Evolutionary conservation across 2,113 vertebrate genomes (phyloP).

Genomic region (Vulpes vulpes): DNA sequence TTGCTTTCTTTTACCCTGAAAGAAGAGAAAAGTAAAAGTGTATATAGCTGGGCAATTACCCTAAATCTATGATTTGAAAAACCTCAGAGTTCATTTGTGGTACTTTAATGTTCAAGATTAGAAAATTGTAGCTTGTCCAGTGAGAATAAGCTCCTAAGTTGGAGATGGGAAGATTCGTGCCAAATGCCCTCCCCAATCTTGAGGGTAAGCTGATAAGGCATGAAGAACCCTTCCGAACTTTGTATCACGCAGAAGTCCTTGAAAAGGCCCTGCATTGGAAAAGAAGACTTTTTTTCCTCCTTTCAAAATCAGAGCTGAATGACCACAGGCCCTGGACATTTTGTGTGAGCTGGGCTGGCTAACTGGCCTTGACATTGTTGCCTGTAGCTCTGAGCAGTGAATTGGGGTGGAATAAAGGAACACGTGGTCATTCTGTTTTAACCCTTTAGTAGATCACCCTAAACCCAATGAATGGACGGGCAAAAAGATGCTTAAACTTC

Average conservation of each 20-base stretch:
- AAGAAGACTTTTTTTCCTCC: slow-evolving; percentile 11
- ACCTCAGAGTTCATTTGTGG: background rate
- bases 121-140: background rate
- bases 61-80: background rate
- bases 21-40: background rate
- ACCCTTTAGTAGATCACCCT: background rate
- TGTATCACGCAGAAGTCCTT: slow-evolving; percentile 44
- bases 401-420: slow-evolving; percentile 66
- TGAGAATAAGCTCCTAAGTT: background rate
- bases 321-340: slow-evolving; percentile 16
- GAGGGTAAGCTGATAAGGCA: background rate
- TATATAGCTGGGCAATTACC: background rate
- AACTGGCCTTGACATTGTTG: slow-evolving; percentile 66
- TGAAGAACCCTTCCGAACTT: slow-evolving; percentile 40
- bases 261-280: slow-evolving; percentile 75
- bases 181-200: background rate
- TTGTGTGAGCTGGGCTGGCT: slow-evolving; percentile 69
- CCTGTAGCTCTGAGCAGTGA: background rate
- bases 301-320: slow-evolving; percentile 63
- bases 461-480: background rate
- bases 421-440: background rate
- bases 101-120: background rate
- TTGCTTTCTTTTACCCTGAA: background rate
- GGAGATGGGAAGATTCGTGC: background rate
- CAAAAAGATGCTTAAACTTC: background rate